Evolutionary conservation across 2,888 invertebrate species (phyloP).

Genomic region (Rhodophaea formosa): DNA sequence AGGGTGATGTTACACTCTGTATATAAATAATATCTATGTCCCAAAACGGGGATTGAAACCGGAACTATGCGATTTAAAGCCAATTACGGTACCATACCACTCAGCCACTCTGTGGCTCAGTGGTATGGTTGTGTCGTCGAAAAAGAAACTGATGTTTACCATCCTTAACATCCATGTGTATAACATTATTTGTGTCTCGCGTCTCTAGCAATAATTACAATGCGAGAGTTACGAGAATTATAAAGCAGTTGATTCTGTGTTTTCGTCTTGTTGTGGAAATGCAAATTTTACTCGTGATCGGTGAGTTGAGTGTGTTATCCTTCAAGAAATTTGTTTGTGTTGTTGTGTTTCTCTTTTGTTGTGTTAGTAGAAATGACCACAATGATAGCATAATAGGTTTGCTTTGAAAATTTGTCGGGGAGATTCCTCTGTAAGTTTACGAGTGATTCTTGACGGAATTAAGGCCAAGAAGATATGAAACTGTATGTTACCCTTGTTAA

Average conservation of each 20-base stretch:
- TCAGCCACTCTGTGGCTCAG: no score
- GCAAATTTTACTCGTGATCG: conserved; percentile 43
- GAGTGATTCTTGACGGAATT: no score
- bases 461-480: no score
- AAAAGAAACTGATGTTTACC: conserved; percentile 4
- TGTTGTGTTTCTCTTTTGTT: not conserved
- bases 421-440: no score
- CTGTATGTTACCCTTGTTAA: no score
- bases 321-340: conserved; percentile 6
- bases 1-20: no score
- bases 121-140: not conserved
- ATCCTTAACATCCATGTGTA: conserved; percentile 36
- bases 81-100: no score
- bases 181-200: conserved; percentile 44
- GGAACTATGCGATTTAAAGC: no score
- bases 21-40: no score
- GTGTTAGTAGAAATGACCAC: not conserved
- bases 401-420: no score
- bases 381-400: no score
- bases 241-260: conserved; percentile 36
- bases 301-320: conserved; percentile 44
- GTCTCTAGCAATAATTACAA: conserved; percentile 43
- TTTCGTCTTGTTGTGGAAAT: conserved; percentile 35
- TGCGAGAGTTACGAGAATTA: conserved; percentile 38
- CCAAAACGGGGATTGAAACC: no score